A percentile compares a stretch with the other conserved stretches of the same genome.
These are phyloP conservation scores for Lochmaea capreae DNA, from an alignment of 2,888 invertebrate genomes.

Conservation along the genomic window DNA sequence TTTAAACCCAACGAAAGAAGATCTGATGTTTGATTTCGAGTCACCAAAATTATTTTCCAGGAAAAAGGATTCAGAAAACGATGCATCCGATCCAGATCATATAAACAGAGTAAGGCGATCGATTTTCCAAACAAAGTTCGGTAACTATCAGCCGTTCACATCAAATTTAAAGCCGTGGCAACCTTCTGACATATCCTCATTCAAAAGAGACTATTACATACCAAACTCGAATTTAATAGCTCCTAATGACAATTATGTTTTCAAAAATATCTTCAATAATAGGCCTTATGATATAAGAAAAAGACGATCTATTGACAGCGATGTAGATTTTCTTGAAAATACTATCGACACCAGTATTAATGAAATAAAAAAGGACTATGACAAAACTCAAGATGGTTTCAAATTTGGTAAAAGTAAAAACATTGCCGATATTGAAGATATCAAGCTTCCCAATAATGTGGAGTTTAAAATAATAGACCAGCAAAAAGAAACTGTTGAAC, in stretches of 20 bases:
- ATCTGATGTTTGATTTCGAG: not conserved
- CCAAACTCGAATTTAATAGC: slow-evolving; percentile 26
- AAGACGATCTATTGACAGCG: slow-evolving; percentile 41
- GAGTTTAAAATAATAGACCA: not conserved
- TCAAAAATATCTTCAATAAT: slow-evolving; percentile 37
- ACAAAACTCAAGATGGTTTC: slow-evolving; percentile 16
- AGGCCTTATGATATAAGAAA: slow-evolving; percentile 28
- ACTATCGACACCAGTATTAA: slow-evolving; percentile 50
- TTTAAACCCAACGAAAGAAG: not conserved
- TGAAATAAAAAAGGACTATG: slow-evolving; percentile 46
- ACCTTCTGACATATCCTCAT: slow-evolving; percentile 49
- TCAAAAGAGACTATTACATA: slow-evolving; percentile 39
- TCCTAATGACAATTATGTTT: slow-evolving; percentile 35
- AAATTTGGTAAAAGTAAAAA: not conserved
- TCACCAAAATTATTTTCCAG: not conserved
- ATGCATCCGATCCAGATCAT: not conserved
- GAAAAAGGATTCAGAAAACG: not conserved
- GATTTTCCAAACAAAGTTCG: slow-evolving; percentile 42
- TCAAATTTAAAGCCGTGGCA: slow-evolving; percentile 49
- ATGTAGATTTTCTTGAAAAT: slow-evolving; percentile 45
- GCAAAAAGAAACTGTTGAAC: not conserved
- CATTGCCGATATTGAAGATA: not conserved
- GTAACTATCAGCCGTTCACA: slow-evolving; percentile 48
- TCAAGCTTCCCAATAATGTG: not conserved
- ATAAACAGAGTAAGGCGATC: slow-evolving; percentile 37